Evolutionary conservation across 2,888 invertebrate species (phyloP), one percentile per base, ranked within the genome.

Genomic region (Trichopoda pennipes): DNA sequence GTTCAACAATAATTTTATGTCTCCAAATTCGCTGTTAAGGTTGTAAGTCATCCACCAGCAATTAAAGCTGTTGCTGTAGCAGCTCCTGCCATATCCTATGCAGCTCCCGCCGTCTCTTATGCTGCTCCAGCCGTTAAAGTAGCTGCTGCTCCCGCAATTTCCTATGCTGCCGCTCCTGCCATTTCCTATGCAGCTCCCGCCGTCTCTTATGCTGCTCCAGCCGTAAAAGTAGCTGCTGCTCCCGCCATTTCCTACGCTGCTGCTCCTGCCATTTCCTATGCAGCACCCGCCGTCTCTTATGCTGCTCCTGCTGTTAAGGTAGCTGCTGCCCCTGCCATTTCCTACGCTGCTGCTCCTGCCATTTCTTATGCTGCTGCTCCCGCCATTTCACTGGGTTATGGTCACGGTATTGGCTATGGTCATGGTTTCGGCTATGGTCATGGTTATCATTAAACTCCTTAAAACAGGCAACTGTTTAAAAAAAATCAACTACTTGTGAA

Each of bases 281-380:
- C 87, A 61, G 85, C 81, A 23, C 81, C 84, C 1, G 78, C 84
- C 60, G 53, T 77, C 14, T 72, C 74, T 32, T 81, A 84, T 61
- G 75, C 82, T 21, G 53, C 73, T 10, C 81, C 84, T 1, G 73
- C 84, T 19, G 23, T n/a, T n/a, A n/a, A n/a, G n/a, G n/a, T n/a
- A n/a, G n/a, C n/a, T 64, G 79, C 83, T n/a, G 79, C 80, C 44
- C 72, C 80, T 0, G 74, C 81, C 49, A 68, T 86, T 21, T 83
- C 84, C 53, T 78, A 82, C 70, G 83, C 81, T 51, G 72, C 85
- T 51, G 85, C 85, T 17, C 84, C 85, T 49, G 86, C 89, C 35
- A 86, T 88, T 35, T 88, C 87, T 49, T 88, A 87, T 55, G 85
- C 87, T 61, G 85, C 81, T 53, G 84, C 86, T n/a, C 84, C 86